Percentiles rank a stretch among this genome's conserved stretches.
Conservation (phyloP, 2,113 vertebrate genomes). For the Oenanthe oenanthe region DNA sequence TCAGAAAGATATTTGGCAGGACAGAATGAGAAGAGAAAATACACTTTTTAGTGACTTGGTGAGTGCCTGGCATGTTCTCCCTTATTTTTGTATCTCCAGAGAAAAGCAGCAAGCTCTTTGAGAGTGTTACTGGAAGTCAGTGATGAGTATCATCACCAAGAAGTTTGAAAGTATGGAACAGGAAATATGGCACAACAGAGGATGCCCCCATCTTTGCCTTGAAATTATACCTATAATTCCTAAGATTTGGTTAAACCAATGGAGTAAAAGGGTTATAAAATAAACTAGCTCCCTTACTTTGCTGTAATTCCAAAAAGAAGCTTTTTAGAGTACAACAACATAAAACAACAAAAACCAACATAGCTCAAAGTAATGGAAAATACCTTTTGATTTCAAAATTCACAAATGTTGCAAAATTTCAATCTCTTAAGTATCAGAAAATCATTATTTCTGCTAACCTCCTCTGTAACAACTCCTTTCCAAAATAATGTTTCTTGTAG, state of each 20-base stretch:
- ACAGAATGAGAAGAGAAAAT: constrained; percentile 17
- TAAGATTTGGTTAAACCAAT: neutral
- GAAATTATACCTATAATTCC: neutral
- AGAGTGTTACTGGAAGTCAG: neutral
- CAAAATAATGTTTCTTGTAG: neutral
- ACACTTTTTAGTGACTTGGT: neutral
- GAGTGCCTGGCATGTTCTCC: neutral
- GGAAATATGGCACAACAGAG: neutral
- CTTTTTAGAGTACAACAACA: neutral
- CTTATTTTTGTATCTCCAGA: neutral
- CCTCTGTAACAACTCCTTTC: neutral
- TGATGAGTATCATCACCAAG: neutral
- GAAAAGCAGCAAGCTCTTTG: neutral
- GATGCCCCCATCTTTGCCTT: neutral
- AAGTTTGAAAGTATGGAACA: neutral
- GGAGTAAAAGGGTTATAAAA: neutral
- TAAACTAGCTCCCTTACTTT: neutral
- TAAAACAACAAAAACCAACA: neutral
- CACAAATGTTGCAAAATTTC: neutral
- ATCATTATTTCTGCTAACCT: neutral
- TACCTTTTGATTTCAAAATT: neutral
- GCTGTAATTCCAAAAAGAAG: neutral
- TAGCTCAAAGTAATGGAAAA: neutral
- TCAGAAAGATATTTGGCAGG: neutral
- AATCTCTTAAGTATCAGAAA: neutral